A percentile compares a stretch with the other conserved stretches of the same genome.
phyloP scores from a whole-genome alignment of 2,888 invertebrate genomes.

The Drosophila robusta region DNA sequence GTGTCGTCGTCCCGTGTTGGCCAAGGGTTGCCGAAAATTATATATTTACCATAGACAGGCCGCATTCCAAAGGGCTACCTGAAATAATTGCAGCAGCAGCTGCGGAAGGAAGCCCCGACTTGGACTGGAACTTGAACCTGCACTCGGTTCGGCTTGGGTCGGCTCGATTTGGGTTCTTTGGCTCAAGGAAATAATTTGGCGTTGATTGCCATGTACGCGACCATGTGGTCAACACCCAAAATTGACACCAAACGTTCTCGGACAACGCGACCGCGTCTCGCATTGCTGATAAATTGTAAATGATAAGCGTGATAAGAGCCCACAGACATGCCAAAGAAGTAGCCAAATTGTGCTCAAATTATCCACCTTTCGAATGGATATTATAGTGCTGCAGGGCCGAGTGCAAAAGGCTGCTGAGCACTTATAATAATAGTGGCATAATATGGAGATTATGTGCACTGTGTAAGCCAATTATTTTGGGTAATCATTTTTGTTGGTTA shows the following conservation, averaged over 20 bases:
- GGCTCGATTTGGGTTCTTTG: conserved; percentile 27
- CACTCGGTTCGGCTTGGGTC: neutral
- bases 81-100: conserved; percentile 77
- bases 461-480: conserved; percentile 44
- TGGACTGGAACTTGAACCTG: neutral
- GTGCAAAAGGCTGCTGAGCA: no score
- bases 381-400: neutral
- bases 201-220: conserved; percentile 80
- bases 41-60: conserved; percentile 48
- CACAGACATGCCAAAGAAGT: conserved; percentile 37
- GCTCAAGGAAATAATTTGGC: conserved; percentile 72
- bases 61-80: conserved; percentile 64
- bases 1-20: conserved; percentile 58
- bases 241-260: conserved; percentile 69
- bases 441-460: conserved; percentile 54
- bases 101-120: conserved; percentile 56
- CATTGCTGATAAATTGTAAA: conserved; percentile 56
- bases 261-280: conserved; percentile 14
- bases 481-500: conserved; percentile 51
- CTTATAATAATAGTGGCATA: no score
- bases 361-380: conserved; percentile 13
- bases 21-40: conserved; percentile 32
- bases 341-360: conserved; percentile 57
- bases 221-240: conserved; percentile 80
- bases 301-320: conserved; percentile 63